Conservation (phyloP, 2,113 vertebrate genomes). For the Numida meleagris region DNA sequence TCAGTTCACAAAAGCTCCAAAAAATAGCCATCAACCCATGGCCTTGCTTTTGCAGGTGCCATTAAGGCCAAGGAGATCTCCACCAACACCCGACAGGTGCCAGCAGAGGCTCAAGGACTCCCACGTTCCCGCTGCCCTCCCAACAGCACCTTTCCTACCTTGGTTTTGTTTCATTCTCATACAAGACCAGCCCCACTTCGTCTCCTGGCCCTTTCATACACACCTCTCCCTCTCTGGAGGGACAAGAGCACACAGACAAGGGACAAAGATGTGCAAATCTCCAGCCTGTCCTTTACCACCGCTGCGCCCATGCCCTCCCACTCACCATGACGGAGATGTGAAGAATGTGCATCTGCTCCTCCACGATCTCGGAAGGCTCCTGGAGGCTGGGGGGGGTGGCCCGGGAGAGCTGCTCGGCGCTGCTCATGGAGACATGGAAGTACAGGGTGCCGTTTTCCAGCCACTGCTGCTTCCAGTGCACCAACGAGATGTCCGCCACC, state of each 20-base stretch:
- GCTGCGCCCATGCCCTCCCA: not conserved
- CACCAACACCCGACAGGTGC: not conserved
- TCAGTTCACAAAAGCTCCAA: not conserved
- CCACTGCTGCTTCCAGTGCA: constrained; percentile 99
- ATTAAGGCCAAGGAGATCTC: not conserved
- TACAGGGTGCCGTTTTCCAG: constrained; percentile 96
- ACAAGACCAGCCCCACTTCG: not conserved
- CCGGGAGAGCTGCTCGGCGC: constrained; percentile 83
- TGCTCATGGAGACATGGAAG: constrained; percentile 94
- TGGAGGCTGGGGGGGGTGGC: constrained; percentile 85
- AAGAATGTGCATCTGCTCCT: constrained; percentile 96
- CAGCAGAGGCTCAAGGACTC: not conserved
- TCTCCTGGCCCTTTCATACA: not conserved
- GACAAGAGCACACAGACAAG: not conserved
- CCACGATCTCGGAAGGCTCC: constrained; percentile 88
- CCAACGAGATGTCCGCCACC: constrained; percentile 90
- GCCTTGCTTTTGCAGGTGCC: not conserved
- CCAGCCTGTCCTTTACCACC: not conserved
- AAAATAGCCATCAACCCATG: not conserved
- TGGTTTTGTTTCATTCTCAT: not conserved
- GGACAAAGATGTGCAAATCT: not conserved
- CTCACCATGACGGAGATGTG: constrained; percentile 98
- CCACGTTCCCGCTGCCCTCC: not conserved
- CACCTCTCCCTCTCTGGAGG: not conserved
- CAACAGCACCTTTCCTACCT: not conserved